Evolutionary conservation across 2,113 vertebrate species (phyloP), one percentile per base, ranked within the genome.

Genomic region (Albula goreensis): DNA sequence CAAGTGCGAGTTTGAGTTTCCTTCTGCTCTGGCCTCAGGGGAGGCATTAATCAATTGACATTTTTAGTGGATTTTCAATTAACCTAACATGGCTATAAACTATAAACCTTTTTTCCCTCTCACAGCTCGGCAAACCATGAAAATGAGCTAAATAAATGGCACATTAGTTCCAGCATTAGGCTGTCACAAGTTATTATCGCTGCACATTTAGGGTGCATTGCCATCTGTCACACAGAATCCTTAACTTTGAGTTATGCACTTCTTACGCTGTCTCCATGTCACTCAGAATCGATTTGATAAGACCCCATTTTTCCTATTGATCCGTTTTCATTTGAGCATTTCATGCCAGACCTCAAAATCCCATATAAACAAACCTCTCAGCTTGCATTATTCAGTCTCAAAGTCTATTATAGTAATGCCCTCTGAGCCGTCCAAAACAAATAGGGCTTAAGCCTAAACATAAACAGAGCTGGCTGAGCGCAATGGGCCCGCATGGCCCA

Each of bases 21-120:
- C 85, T 89, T 90, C 51, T 86, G 78, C 49, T 88, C 85, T 87
- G 87, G 87, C 89, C 90, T 90, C 80, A 49, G 83, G 93, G 91
- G 93, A 90, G 85, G 81, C 91, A 92, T 93, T 89, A 87, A 93
- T 95, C 93, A 93, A 91, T 89, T 90, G 92, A 93, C 92, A 74
- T 93, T 93, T 94, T 94, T 92, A 95, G 89, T 91, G 91, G 57
- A 87, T 90, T 92, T 91, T 92, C 89, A 93, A 93, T 95, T 93
- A 95, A 93, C 91, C 92, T 89, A 88, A 93, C 90, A 93, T 91
- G 93, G 93, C 92, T 93, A 91, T 90, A 91, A 79, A 85, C 86
- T 81, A 89, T 89, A 89, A 92, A 89, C 80, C 88, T 87, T 85
- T 89, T 82, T 88, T 86, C 83, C 57, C 85, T 90, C 86, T 91